Conservation (phyloP, 2,888 invertebrate genomes). For the Microctonus brassicae region DNA sequence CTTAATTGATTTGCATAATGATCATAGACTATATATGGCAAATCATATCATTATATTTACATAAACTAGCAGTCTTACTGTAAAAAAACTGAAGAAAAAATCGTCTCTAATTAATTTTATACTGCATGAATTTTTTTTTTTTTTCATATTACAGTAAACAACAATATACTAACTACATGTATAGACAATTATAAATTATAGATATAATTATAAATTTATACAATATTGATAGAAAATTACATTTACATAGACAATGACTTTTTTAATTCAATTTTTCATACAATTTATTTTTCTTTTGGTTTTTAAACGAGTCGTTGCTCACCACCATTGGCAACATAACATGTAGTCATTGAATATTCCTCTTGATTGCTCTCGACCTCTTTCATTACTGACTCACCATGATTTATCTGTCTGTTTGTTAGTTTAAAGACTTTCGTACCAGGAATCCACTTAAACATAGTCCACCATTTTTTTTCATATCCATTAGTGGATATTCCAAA, state of each 20-base stretch:
- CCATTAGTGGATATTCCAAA: neutral
- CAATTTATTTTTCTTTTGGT: neutral
- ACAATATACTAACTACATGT: neutral
- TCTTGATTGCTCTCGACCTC: slow-evolving; percentile 54
- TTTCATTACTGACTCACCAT: slow-evolving; percentile 45
- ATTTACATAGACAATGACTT: neutral
- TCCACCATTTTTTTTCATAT: slow-evolving; percentile 59
- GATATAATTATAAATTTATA: neutral
- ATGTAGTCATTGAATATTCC: slow-evolving; percentile 62
- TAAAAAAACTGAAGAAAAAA: neutral
- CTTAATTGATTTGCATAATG: neutral
- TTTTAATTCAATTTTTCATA: neutral
- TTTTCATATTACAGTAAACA: neutral
- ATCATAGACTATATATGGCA: neutral
- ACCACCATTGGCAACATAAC: slow-evolving; percentile 44
- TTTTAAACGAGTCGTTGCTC: slow-evolving; percentile 49
- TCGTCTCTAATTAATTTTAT: neutral
- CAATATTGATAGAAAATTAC: neutral
- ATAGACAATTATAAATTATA: neutral
- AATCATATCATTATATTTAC: neutral
- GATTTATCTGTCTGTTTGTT: slow-evolving; percentile 39
- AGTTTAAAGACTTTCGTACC: slow-evolving; percentile 53
- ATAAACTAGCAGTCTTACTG: neutral
- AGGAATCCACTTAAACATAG: slow-evolving; percentile 60
- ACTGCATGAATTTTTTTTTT: neutral